Conservation (phyloP, 2,797 vertebrate genomes). For the Tolypeutes matacus region DNA sequence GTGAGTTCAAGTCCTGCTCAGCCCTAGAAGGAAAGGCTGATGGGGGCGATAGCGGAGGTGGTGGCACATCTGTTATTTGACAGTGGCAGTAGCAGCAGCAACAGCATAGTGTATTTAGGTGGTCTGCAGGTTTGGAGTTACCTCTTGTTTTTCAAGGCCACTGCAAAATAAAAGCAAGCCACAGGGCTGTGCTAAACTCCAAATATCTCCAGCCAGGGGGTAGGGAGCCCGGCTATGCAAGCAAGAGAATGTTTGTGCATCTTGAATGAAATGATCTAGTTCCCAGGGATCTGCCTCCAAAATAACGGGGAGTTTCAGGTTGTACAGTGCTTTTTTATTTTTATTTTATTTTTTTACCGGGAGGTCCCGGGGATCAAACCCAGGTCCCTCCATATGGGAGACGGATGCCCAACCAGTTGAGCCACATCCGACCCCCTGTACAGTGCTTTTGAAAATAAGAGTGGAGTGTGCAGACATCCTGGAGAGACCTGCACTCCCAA, state of each 20-base stretch:
- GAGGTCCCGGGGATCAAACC: too few species aligned
- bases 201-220: not conserved
- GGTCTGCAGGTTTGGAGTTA: not conserved
- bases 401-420: too few species aligned
- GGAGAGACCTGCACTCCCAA: not conserved
- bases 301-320: not conserved
- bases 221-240: not conserved
- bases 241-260: not conserved
- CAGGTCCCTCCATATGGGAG: too few species aligned
- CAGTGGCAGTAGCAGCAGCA: not conserved
- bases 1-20: not conserved
- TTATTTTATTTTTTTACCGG: too few species aligned
- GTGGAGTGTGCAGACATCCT: not conserved
- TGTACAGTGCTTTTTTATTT: not conserved
- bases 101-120: not conserved
- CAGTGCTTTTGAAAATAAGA: not conserved
- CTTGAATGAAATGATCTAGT: not conserved
- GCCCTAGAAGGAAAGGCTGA: not conserved
- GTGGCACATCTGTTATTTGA: not conserved
- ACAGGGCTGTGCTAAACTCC: not conserved
- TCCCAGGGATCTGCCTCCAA: conserved; percentile 10
- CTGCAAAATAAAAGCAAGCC: not conserved
- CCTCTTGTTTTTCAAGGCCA: conserved; percentile 36
- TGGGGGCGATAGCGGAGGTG: too few species aligned
- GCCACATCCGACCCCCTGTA: too few species aligned